Conservation (phyloP, 2,888 invertebrate genomes). For the Oxyteleia sp. region DNA sequence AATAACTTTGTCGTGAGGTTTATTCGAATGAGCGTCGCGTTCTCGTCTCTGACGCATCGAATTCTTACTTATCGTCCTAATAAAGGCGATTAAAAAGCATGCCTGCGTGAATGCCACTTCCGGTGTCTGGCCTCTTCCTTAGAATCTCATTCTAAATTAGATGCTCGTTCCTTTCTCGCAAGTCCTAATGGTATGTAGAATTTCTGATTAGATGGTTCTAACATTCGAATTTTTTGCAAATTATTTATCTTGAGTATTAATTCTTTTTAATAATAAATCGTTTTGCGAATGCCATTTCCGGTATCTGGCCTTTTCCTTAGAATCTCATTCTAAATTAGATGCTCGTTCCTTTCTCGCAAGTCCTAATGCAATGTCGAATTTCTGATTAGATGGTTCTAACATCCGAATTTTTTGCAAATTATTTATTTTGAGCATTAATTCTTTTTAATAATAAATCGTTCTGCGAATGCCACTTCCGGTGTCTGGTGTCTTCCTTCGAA, state of each 20-base stretch:
- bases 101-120: slow-evolving; percentile 52
- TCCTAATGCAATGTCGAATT: background rate
- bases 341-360: slow-evolving; percentile 22
- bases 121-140: slow-evolving; percentile 42
- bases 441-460: no score
- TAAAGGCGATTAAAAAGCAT: slow-evolving; percentile 52
- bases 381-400: background rate
- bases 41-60: slow-evolving; percentile 30
- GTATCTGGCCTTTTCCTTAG: slow-evolving; percentile 33
- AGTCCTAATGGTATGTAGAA: background rate
- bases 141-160: slow-evolving; percentile 27
- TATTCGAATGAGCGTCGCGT: slow-evolving; percentile 41
- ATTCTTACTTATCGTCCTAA: slow-evolving; percentile 43
- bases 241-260: no score
- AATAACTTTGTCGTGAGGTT: slow-evolving; percentile 37
- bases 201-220: background rate
- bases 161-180: slow-evolving; percentile 24
- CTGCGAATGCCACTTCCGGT: slow-evolving; percentile 57
- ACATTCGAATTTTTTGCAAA: no score
- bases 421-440: no score
- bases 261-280: no score
- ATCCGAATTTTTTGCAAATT: no score
- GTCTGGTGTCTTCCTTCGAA: slow-evolving; percentile 31
- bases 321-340: slow-evolving; percentile 30
- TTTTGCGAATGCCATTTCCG: slow-evolving; percentile 59